Base-by-base conservation (phyloP, 2,888 invertebrate species). In the Trachelus tabidus region DNA sequence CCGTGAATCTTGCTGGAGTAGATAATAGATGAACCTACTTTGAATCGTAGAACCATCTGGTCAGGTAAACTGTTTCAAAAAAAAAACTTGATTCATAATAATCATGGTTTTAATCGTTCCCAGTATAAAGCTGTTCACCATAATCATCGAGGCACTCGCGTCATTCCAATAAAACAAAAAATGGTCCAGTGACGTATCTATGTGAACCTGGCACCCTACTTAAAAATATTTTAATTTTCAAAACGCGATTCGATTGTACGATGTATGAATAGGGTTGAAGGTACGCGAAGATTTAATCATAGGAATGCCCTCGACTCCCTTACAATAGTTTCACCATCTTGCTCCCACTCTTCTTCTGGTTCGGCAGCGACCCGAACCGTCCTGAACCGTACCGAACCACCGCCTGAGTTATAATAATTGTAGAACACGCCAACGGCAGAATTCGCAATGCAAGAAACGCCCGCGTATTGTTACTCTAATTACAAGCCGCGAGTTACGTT, bases 391-490 rank as follows among this genome's bases (percentile, higher is more conserved):
- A 56, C 56, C 56, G 56, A 56, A 23, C 23, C 56, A 56, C 56
- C 80, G 73, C 80, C 78, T 79, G 81, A 82, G 83, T 85, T 84
- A 85, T 85, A 84, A 87, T 85, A 86, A 87, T 87, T 85, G 83
- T 82, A 81, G 83, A 83, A 84, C 84, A 80, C 82, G 83, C 82
- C 77, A 79, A 80, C 78, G 80, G 83, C 79, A 80, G 79, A 87
- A 84, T 87, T 87, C 81, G 83, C 82, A 83, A 80, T 81, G 79
- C 77, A 79, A 81, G 82, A 75, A 75, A 77, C 76, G 75, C 69
- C 69, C 81, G 79, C 76, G 81, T 83, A 85, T 86, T 86, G 85
- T 86, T 86, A 83, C 83, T 85, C 83, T 85, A 87, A 87, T 87
- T 87, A 85, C 86, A 83, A 85, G 80, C 79, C 81, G 76, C 81